Conservation (phyloP, 2,888 invertebrate species). For the Therioaphis trifolii region DNA sequence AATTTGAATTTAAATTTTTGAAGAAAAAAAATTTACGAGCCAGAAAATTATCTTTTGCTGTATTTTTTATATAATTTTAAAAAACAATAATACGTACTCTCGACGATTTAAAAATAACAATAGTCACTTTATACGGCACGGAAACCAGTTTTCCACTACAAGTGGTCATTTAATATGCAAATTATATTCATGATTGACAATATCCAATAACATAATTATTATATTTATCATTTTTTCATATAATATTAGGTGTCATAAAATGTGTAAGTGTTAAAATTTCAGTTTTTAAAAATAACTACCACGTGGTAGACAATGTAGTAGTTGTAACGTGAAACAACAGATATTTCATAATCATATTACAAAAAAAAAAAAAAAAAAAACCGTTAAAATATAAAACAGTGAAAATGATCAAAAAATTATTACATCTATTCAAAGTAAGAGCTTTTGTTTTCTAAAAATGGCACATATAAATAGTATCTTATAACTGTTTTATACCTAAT, state of each 20-base stretch:
- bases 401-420: too few relatives aligned
- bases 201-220: constrained; percentile 46
- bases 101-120: constrained; percentile 1
- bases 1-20: not conserved
- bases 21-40: not conserved
- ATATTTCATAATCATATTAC: too few relatives aligned
- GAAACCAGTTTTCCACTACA: constrained; percentile 39
- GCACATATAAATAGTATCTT: too few relatives aligned
- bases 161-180: constrained; percentile 32
- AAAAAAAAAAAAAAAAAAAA: too few relatives aligned
- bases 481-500: too few relatives aligned
- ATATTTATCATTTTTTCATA: not conserved
- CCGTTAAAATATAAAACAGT: too few relatives aligned
- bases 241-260: constrained; percentile 36
- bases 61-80: not conserved
- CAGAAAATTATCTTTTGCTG: not conserved
- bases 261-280: constrained; percentile 20
- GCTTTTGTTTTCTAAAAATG: too few relatives aligned
- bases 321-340: not conserved
- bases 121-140: not conserved
- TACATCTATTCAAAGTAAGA: too few relatives aligned
- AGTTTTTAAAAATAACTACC: not conserved
- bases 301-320: not conserved
- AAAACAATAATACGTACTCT: constrained; percentile 5
- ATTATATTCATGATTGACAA: constrained; percentile 20